phyloP scores from a whole-genome alignment of 2,888 invertebrate species.

The Acanthosepion esculentum region DNA sequence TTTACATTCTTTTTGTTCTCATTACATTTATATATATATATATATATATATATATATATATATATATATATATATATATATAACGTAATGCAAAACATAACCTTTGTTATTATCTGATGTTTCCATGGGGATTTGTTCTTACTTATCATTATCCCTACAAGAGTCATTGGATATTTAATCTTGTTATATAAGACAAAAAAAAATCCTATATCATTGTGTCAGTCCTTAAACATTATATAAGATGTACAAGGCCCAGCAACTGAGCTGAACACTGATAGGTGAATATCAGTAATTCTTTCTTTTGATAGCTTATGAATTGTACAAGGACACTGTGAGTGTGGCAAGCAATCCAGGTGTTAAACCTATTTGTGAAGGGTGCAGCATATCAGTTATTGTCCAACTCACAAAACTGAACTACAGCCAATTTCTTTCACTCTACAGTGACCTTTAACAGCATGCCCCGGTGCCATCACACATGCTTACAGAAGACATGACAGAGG shows the following conservation, averaged over 20 bases:
- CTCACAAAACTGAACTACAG: not conserved
- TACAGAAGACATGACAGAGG: not conserved
- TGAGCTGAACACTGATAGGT: not conserved
- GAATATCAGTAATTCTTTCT: not conserved
- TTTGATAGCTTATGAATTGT: not conserved
- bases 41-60: no score
- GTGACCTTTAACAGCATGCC: not conserved
- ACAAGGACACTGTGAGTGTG: not conserved
- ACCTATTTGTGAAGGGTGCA: not conserved
- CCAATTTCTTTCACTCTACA: constrained; percentile 8
- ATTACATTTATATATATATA: no score
- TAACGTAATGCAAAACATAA: no score
- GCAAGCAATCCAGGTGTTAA: not conserved
- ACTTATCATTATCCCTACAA: not conserved
- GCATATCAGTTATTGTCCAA: not conserved
- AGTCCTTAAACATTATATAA: not conserved
- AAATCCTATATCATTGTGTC: not conserved
- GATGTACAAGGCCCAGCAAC: not conserved
- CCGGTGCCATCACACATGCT: not conserved
- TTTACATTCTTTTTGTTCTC: no score
- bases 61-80: no score
- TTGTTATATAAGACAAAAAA: not conserved
- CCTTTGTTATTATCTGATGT: no score
- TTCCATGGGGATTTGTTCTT: no score
- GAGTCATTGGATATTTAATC: not conserved